Conservation (phyloP, 2,113 vertebrate genomes). For the Ovis aries region DNA sequence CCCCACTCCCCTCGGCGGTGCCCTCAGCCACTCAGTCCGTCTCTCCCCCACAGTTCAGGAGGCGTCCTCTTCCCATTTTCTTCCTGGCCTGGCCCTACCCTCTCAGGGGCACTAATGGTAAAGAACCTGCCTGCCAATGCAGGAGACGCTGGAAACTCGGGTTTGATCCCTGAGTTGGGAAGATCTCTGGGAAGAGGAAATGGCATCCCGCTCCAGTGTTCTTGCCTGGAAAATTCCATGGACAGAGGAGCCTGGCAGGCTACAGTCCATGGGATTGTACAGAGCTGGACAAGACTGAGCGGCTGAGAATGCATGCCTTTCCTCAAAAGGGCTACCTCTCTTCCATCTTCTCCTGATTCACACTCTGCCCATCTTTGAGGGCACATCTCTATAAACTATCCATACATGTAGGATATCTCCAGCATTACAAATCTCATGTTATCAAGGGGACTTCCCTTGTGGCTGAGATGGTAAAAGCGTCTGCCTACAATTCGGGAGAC, state of each 20-base stretch:
- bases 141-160: background rate
- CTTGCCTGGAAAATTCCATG: background rate
- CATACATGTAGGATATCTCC: background rate
- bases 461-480: background rate
- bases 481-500: background rate
- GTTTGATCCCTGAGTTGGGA: background rate
- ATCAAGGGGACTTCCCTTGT: background rate
- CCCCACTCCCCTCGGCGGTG: background rate
- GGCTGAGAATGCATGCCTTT: background rate
- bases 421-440: background rate
- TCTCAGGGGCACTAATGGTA: background rate
- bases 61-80: background rate
- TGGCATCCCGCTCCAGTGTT: background rate
- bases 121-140: background rate
- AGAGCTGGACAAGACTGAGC: background rate
- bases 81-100: background rate
- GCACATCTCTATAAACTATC: background rate
- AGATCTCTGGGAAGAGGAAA: background rate
- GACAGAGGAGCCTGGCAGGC: background rate
- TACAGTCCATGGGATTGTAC: background rate
- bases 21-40: background rate
- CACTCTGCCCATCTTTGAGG: background rate
- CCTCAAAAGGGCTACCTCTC: background rate
- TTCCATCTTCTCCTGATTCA: background rate
- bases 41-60: background rate